Evolutionary conservation across 2,888 invertebrate species (phyloP), one percentile per base, ranked within the genome.

Genomic region (Drosophila meridionalis): DNA sequence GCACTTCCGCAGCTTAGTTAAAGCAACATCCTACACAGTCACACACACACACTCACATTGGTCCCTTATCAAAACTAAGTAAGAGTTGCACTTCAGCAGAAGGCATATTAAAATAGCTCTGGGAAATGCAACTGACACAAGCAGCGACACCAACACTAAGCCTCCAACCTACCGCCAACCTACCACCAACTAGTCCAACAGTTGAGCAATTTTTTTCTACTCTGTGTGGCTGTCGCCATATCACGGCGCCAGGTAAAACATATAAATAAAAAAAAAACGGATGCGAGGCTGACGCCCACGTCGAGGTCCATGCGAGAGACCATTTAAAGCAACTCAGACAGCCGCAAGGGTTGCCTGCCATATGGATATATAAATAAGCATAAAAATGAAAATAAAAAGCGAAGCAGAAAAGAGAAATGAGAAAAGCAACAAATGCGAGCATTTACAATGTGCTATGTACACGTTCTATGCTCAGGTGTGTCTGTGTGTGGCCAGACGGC

Each of bases 1-100:
- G 78, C 68, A 82, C 78, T 82, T 80, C 73, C 68, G 82, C 74
- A 66, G 70, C 78, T 78, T 68, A 78, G 69, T 78, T 78, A 76
- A 47, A 52, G 63, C 66, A 67, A 50, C 76, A 50, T 30, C 56
- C 34, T 62, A 20, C 20, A 20, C 20, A 20, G 20, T 20, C 20
- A 20, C 32, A 34, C 48, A 61, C 65, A 53, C 50, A 47, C 34
- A 55, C 48, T 14, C 42, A 59, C 50, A 56, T 48, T 45, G 30
- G 59, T 65, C 56, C 45, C 58, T 65, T 80, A 71, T 76, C 81
- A 68, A 48, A 71, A 76, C 34, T 80, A 63, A 78, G 64, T 71
- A 47, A 57, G 56, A 55, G 61, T 38, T 57, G 26, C 38, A 30
- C 42, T 66, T 61, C 40, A 57, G 48, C 70, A 62, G 56, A 55